phyloP scores from a whole-genome alignment of 2,888 invertebrate species.

The Eupithecia subumbrata region DNA sequence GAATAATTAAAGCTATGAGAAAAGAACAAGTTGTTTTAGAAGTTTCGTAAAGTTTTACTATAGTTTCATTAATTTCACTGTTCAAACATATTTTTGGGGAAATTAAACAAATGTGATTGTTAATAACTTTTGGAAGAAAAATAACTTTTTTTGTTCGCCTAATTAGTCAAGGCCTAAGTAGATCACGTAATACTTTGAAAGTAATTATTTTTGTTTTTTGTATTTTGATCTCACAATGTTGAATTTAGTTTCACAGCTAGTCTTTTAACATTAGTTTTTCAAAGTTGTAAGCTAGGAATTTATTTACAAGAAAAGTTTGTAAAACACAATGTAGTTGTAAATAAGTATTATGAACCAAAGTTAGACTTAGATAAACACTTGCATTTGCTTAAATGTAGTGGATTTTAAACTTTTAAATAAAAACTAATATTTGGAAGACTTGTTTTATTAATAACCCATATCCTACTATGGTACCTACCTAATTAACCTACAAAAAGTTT shows the following conservation, averaged over 20 bases:
- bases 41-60: conserved; percentile 15
- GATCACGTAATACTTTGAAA: conserved; percentile 3
- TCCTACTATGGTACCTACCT: background rate
- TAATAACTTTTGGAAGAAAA: background rate
- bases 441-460: conserved; percentile 40
- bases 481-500: background rate
- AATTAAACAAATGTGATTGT: conserved; percentile 1
- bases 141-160: conserved; percentile 13
- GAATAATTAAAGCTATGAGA: background rate
- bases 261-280: conserved; percentile 39
- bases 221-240: conserved; percentile 14
- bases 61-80: conserved; percentile 24
- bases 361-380: conserved; percentile 60
- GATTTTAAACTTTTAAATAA: conserved; percentile 72
- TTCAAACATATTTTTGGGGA: conserved; percentile 2
- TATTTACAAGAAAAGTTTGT: conserved; percentile 67
- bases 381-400: conserved; percentile 68
- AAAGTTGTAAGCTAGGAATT: conserved; percentile 46
- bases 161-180: conserved; percentile 20
- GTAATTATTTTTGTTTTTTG: background rate
- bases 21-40: background rate
- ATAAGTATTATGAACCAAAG: conserved; percentile 66
- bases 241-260: conserved; percentile 21
- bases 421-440: conserved; percentile 62
- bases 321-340: conserved; percentile 70